Evolutionary conservation across 2,888 invertebrate species (phyloP).

Genomic region (Hirtodrosophila alboralis): DNA sequence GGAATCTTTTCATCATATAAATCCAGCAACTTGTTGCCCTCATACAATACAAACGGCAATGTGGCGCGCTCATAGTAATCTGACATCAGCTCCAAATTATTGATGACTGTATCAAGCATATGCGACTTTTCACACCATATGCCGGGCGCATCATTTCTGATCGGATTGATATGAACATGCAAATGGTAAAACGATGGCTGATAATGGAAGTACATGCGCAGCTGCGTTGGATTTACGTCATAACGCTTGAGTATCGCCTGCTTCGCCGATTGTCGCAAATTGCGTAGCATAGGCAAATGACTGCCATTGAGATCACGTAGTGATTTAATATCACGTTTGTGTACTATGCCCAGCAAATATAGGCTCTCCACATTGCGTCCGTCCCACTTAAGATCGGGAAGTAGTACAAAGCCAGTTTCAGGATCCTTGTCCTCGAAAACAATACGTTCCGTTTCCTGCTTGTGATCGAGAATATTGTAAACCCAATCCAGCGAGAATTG

Average conservation of each 20-base stretch:
- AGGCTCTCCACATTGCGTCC: conserved; percentile 90
- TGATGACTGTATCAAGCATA: conserved; percentile 93
- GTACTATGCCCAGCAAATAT: conserved; percentile 93
- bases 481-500: conserved; percentile 97
- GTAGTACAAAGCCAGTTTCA: conserved; percentile 92
- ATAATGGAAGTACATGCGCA: conserved; percentile 96
- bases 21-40: conserved; percentile 89
- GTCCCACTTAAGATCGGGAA: conserved; percentile 99
- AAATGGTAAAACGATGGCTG: conserved; percentile 98
- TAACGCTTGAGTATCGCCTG: conserved; percentile 91
- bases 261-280: conserved; percentile 91
- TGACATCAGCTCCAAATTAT: conserved; percentile 92
- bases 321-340: conserved; percentile 90
- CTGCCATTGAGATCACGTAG: conserved; percentile 91
- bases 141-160: conserved; percentile 92
- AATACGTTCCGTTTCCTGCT: conserved; percentile 94
- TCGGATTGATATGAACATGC: conserved; percentile 95
- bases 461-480: conserved; percentile 96
- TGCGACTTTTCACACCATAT: conserved; percentile 94
- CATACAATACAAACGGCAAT: conserved; percentile 91
- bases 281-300: conserved; percentile 93
- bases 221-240: conserved; percentile 87
- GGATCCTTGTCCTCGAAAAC: conserved; percentile 91
- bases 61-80: conserved; percentile 94
- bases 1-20: conserved; percentile 85